Evolutionary conservation across 2,113 vertebrate species (phyloP), one percentile per base, ranked within the genome.

Genomic region (Sus scrofa): DNA sequence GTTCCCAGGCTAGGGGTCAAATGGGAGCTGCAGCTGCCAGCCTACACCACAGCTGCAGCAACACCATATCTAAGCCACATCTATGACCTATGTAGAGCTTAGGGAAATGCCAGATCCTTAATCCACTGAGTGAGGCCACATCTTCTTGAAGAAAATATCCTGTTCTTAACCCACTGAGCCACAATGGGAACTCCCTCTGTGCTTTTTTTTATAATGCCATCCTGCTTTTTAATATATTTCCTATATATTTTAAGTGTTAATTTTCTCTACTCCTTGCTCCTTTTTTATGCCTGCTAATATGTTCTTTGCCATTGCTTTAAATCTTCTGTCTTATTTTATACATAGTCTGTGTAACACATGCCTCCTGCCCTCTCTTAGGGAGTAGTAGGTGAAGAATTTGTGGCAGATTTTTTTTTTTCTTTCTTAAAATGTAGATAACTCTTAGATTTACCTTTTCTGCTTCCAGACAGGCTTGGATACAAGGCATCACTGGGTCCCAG

Each of bases 341-440:
- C 3, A 15, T 13, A 2, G 6, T 37, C 26, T 74, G 2, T 0
- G 1, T 2, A 1, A 86, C 37, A 54, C 22, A 54, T 81, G 10
- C 52, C 20, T 52, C 50, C 15, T 39, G 26, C 56, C 7, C 34
- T 30, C 10, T 39, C 10, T 74, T 65, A 6, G 4, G 10, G 22
- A 79, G 14, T 6, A 30, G 18, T 60, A 10, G 15, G 8, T 91
- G 26, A 73, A 74, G 79, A 19, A 82, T 44, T 62, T 81, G 26
- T 26, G 71, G 44, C 13, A 37, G 16, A 7, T 27, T 90, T n/a
- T n/a, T n/a, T n/a, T 52, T 83, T 13, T 83, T 67, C 11, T 58
- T 39, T 75, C 6, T 34, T 63, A 83, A 8, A 37, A 19, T 16
- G 4, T n/a, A 78, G 15, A 83, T 11, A 11, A 22, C 13, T 83